Conservation (phyloP, 2,113 vertebrate genomes). For the Nothoprocta pentlandii region DNA sequence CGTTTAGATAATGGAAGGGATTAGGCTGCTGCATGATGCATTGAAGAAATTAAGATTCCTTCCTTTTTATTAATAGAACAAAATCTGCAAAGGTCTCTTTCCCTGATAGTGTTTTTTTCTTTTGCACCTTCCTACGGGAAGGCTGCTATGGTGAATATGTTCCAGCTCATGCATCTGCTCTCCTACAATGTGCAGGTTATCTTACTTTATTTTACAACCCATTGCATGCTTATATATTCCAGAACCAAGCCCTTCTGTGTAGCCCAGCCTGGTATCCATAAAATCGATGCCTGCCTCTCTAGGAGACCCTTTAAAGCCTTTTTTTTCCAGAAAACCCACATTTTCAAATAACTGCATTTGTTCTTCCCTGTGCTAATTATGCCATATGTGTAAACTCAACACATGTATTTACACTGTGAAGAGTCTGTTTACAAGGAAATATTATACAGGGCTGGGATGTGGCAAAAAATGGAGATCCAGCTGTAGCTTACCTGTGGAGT, state of each 20-base stretch:
- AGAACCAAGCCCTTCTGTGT: not conserved
- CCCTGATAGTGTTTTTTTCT: not conserved
- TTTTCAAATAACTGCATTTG: not conserved
- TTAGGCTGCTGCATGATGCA: not conserved
- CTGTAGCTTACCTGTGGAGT: not conserved
- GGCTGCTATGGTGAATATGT: conserved; percentile 20
- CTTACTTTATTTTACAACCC: not conserved
- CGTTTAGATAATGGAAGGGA: not conserved
- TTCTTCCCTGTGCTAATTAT: not conserved
- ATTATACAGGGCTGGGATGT: not conserved
- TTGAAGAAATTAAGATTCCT: not conserved
- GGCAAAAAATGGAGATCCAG: not conserved
- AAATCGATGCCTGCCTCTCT: not conserved
- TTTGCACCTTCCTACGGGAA: conserved; percentile 48
- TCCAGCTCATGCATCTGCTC: conserved; percentile 36
- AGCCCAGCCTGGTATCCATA: not conserved
- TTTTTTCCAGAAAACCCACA: not conserved
- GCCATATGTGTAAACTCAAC: not conserved
- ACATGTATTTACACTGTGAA: not conserved
- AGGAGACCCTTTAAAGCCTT: not conserved
- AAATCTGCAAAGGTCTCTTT: not conserved
- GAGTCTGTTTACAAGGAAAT: not conserved
- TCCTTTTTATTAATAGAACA: not conserved
- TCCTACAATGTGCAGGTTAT: not conserved
- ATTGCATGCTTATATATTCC: not conserved